phyloP scores from a whole-genome alignment of 2,888 invertebrate genomes.

The Bedellia somnulentella region DNA sequence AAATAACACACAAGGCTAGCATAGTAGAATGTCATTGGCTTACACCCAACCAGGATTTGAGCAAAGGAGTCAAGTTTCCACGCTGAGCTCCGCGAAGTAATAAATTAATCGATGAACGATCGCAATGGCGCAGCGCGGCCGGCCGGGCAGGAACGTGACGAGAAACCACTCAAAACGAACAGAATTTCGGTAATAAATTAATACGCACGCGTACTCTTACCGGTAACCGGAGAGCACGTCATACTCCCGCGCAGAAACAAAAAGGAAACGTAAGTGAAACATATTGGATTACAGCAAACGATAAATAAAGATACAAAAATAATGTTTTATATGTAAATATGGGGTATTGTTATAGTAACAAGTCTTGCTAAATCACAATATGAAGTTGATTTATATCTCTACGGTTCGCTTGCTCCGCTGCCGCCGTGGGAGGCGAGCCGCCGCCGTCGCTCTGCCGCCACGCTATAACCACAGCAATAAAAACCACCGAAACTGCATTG shows the following conservation, averaged over 20 bases:
- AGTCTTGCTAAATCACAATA: constrained; percentile 65
- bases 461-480: too few relatives aligned
- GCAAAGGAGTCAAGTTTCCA: too few relatives aligned
- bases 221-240: constrained; percentile 25
- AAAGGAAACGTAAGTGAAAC: constrained; percentile 14
- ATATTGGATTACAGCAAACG: constrained; percentile 27
- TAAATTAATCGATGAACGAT: too few relatives aligned
- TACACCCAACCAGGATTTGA: too few relatives aligned
- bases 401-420: constrained; percentile 35
- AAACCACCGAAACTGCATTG: too few relatives aligned
- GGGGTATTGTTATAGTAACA: constrained; percentile 64
- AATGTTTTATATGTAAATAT: constrained; percentile 62
- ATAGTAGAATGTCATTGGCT: too few relatives aligned
- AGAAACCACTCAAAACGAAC: too few relatives aligned
- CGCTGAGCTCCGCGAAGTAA: too few relatives aligned
- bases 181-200: constrained; percentile 31
- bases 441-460: background rate
- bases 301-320: constrained; percentile 44
- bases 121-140: too few relatives aligned
- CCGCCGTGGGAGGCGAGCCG: constrained; percentile 3
- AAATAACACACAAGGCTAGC: too few relatives aligned
- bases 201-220: constrained; percentile 18
- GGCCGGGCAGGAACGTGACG: too few relatives aligned
- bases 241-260: constrained; percentile 19
- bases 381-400: constrained; percentile 59